A percentile compares a stretch with the other conserved stretches of the same genome.
These are phyloP conservation scores for Microcebus griseorufus DNA, from an alignment of 2,113 vertebrate genomes.

Conservation along the genomic window DNA sequence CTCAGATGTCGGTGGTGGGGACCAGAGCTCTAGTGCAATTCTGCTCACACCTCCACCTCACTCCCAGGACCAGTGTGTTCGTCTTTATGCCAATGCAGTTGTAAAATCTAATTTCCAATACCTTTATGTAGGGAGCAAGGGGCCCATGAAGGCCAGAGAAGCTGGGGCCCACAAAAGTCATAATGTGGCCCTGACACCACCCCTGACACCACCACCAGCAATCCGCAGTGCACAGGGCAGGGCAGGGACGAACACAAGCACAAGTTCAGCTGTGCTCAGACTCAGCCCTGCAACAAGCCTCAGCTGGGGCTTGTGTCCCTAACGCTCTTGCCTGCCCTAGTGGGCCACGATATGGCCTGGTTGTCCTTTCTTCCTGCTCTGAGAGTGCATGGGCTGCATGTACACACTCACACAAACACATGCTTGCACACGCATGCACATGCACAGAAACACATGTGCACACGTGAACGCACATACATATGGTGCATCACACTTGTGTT, in stretches of 20 bases:
- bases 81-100: background rate
- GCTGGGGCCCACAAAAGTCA: background rate
- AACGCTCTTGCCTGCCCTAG: background rate
- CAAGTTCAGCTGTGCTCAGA: background rate
- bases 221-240: background rate
- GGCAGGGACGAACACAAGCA: fast-evolving
- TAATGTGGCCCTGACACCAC: too few species aligned
- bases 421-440: background rate
- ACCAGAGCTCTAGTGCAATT: background rate
- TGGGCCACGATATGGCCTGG: background rate
- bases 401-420: background rate
- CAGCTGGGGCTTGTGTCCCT: background rate
- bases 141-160: background rate
- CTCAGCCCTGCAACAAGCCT: background rate
- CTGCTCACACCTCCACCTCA: background rate
- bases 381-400: background rate
- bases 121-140: background rate
- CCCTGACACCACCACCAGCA: fast-evolving
- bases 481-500: background rate
- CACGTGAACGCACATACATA: background rate
- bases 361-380: background rate
- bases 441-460: fast-evolving
- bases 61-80: background rate
- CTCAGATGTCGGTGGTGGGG: fast-evolving
- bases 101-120: background rate